A percentile compares a stretch with the other conserved stretches of the same genome.
Conservation (phyloP, 2,888 invertebrate genomes). For the Amphipyra tragopoginis region DNA sequence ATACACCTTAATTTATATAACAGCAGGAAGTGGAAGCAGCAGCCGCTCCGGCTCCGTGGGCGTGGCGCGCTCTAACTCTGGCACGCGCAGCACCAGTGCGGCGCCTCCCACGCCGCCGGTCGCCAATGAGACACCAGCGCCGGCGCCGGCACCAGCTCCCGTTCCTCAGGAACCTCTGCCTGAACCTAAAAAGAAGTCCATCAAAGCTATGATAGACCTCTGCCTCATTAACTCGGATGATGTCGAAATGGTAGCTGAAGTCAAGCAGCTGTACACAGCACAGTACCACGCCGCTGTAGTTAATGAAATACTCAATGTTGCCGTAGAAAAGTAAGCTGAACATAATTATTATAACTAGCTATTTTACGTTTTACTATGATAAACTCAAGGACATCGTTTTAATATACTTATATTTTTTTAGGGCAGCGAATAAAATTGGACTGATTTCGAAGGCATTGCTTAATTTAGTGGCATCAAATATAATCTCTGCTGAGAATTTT, state of each 20-base stretch:
- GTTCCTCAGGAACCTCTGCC: slow-evolving; percentile 75
- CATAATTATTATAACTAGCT: not conserved
- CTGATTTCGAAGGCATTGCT: slow-evolving; percentile 82
- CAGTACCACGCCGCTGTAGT: slow-evolving; percentile 80
- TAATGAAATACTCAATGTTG: slow-evolving; percentile 78
- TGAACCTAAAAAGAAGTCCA: slow-evolving; percentile 74
- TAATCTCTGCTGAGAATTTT: slow-evolving; percentile 86
- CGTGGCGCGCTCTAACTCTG: slow-evolving; percentile 73
- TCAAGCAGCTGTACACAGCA: slow-evolving; percentile 72
- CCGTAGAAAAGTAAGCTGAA: slow-evolving; percentile 78
- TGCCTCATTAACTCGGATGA: slow-evolving; percentile 75
- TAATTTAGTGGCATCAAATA: slow-evolving; percentile 84
- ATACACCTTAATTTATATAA: slow-evolving; percentile 9
- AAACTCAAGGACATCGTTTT: not conserved
- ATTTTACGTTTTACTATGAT: not conserved
- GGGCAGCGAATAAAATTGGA: slow-evolving; percentile 76
- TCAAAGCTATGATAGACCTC: slow-evolving; percentile 76
- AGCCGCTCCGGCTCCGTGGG: slow-evolving; percentile 78
- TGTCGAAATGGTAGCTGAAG: slow-evolving; percentile 74
- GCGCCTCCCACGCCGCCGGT: slow-evolving; percentile 61
- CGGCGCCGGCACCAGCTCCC: slow-evolving; percentile 37
- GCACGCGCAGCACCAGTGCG: slow-evolving; percentile 69
- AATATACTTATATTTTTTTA: slow-evolving; percentile 54
- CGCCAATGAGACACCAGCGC: slow-evolving; percentile 53
- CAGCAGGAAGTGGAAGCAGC: slow-evolving; percentile 62